Conservation (phyloP, 2,888 invertebrate species). For the Lasioglossum pauxillum region DNA sequence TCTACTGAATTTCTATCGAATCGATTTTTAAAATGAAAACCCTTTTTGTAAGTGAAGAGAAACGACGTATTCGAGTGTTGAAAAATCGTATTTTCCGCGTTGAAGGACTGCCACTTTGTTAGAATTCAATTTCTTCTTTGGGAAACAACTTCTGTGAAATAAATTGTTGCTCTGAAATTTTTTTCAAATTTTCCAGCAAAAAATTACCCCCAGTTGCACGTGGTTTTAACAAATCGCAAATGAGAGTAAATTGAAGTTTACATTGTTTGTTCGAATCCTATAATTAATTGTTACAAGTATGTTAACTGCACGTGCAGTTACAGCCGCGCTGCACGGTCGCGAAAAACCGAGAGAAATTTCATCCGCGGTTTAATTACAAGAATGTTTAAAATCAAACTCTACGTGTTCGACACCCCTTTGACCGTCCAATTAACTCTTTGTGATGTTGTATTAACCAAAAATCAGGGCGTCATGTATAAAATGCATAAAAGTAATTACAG, state of each 20-base stretch:
- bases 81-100: too few relatives aligned
- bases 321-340: background rate
- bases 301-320: background rate
- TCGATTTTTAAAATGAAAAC: too few relatives aligned
- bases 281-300: background rate
- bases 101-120: too few relatives aligned
- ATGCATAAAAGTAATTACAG: background rate
- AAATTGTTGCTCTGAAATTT: background rate
- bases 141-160: too few relatives aligned
- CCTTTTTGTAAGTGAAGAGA: too few relatives aligned
- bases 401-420: background rate
- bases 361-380: background rate
- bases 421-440: background rate
- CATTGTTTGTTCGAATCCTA: background rate
- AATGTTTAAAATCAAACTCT: background rate
- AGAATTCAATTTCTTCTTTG: background rate
- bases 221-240: background rate
- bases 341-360: constrained; percentile 1
- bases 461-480: background rate
- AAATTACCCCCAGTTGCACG: background rate
- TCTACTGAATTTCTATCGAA: too few relatives aligned
- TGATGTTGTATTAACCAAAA: background rate
- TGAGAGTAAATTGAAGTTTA: background rate
- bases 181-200: background rate
- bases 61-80: too few relatives aligned